phyloP scores from a whole-genome alignment of 2,888 invertebrate genomes.

The Tolmerus cingulatus region DNA sequence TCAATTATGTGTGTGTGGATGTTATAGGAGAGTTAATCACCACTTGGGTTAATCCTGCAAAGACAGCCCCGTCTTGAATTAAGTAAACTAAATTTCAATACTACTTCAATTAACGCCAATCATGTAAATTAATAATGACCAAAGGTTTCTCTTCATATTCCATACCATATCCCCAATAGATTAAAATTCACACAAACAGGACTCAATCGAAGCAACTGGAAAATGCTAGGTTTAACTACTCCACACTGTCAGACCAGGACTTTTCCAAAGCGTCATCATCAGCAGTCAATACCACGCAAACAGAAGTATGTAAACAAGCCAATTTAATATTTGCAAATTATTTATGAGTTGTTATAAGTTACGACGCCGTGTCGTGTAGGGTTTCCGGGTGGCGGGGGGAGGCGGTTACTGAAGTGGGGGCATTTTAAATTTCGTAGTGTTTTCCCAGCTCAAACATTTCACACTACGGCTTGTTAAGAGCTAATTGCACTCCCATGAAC shows the following conservation, averaged over 20 bases:
- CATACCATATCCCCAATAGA: not conserved
- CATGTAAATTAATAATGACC: conserved; percentile 18
- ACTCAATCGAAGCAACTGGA: not conserved
- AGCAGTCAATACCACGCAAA: not conserved
- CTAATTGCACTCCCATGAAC: not conserved
- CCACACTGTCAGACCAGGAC: not conserved
- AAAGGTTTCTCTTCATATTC: not conserved
- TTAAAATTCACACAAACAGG: not conserved
- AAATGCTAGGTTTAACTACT: not conserved
- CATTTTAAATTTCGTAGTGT: not conserved
- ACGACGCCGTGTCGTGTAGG: not conserved
- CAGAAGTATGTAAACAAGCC: not conserved
- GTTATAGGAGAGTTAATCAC: not conserved
- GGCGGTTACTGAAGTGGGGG: no score
- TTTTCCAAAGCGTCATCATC: not conserved
- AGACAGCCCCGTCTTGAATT: not conserved
- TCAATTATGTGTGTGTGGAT: not conserved
- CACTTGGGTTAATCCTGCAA: not conserved
- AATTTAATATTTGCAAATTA: not conserved
- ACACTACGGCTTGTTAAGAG: not conserved
- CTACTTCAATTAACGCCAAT: not conserved
- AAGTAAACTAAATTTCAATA: not conserved
- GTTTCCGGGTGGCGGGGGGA: not conserved
- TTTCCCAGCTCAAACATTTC: not conserved
- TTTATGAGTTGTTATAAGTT: not conserved